Evolutionary conservation across 2,888 invertebrate species (phyloP), one percentile per base, ranked within the genome.

Genomic region (Amblyteles armatorius): DNA sequence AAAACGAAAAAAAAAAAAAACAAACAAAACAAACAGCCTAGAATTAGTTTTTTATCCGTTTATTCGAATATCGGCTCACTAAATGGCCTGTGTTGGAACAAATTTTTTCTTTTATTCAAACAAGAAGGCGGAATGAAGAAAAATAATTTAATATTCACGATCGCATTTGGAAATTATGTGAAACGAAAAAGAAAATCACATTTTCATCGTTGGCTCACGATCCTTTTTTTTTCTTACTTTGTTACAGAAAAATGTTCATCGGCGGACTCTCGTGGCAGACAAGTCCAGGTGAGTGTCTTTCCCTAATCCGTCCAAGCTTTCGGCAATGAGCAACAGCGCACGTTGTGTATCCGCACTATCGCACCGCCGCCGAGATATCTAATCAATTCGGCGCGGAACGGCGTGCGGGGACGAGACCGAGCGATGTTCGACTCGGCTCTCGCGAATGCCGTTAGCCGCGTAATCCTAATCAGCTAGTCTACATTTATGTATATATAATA

Each of bases 261-360:
- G 99, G 99, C 94, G 99, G 99, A 94, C 97, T 99, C 94, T 99
- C 99, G 96, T 99, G 99, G 99, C 99, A 99, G 96, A 99, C 99
- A 94, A 99, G 99, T 96, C 99, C 99, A 97, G 99, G 99, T 99
- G 96, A 96, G 96, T 90, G 2, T 44, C 44, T 48, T 63, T 67
- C 55, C 1, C 2, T 55, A 40, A 40, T 40, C 4, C 16, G n/a
- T 33, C 7, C 6, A 19, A 7, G 26, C n/a, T 50, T 50, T 16
- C 3, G 4, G 22, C n/a, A 50, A n/a, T 26, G 7, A n/a, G 16
- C 19, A 33, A 52, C 3, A 65, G 19, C 44, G 55, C 36, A 60
- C 52, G 36, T 22, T 19, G 22, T 19, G 33, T 52, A 52, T 71
- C 19, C 19, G 52, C 76, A 55, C 65, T 71, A 55, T 71, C 71